Evolutionary conservation across 1,140 invertebrate species (phyloP), one percentile per base, ranked within the genome.

Genomic region (Parasteatoda tepidariorum): DNA sequence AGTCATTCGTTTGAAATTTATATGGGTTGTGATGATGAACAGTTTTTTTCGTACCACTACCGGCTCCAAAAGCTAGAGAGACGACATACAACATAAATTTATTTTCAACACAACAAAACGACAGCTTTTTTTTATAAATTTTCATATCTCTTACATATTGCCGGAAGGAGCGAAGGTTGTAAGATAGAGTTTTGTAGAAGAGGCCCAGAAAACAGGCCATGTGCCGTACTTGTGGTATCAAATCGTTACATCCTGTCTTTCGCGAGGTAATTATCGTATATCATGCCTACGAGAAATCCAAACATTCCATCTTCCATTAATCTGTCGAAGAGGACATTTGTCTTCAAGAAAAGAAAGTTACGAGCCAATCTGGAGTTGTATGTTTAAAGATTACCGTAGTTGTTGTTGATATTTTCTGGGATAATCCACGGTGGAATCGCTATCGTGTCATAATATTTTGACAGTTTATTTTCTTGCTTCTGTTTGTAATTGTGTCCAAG

Each of bases 261-360:
- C 26, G 31, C 75, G 13, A 22, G 5, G 62, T 41, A 38, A 78
- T 78, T 34, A 67, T 38, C 48, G 75, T 78, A 31, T 34, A 66
- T 67, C 74, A 67, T 66, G 75, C 33, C 28, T 7, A 0, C 11
- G 62, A 24, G 18, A 67, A 38, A 41, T 54, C 28, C 59, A 67
- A 67, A 78, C 75, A 78, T 78, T 67, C 61, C 30, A 78, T 67
- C 38, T 55, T 28, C 41, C 75, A 78, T 78, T 78, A 78, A 67
- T 78, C 75, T 78, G 62, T 67, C 75, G 62, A 67, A 66, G 13
- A 38, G 18, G 22, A 55, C 26, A 78, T 76, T 61, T 61, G 13
- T 76, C 28, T 48, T 64, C 9, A 11, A 26, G 71, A 41, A 38
- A 34, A 30, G 26, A 28, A 13, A 31, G 38, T 48, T 48, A 48